phyloP scores from a whole-genome alignment of 2,888 invertebrate species.

The Lepas anatifera region DNA sequence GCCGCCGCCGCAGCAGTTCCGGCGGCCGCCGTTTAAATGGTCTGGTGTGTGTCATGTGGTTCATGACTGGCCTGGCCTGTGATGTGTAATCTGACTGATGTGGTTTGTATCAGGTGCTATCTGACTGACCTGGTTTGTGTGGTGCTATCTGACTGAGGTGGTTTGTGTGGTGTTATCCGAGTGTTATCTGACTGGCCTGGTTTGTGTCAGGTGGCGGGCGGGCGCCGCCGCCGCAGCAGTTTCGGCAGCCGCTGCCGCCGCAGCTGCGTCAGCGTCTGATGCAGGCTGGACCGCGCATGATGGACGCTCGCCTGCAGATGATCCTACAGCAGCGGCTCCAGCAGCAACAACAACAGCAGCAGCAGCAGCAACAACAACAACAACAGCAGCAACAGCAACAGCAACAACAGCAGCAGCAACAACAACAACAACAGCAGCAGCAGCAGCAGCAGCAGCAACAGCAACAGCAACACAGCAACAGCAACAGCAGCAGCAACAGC shows the following conservation, averaged over 20 bases:
- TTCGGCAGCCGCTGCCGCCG: conserved; percentile 19
- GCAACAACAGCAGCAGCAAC: conserved; percentile 31
- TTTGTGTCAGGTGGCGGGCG: conserved; percentile 3
- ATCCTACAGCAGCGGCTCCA: conserved; percentile 62
- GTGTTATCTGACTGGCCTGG: no score
- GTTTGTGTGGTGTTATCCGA: no score
- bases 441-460: conserved; percentile 36
- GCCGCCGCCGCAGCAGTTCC: conserved; percentile 19
- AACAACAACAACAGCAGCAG: conserved; percentile 25
- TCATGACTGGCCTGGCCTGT: no score
- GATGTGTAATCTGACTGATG: no score
- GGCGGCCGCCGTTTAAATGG: conserved; percentile 16
- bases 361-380: conserved; percentile 29
- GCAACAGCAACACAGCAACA: no score
- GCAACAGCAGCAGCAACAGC: conserved; percentile 33
- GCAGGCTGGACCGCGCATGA: conserved; percentile 2
- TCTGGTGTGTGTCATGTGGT: no score
- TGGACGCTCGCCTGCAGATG: conserved; percentile 40
- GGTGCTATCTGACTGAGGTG: no score
- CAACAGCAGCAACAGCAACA: conserved; percentile 30
- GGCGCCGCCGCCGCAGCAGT: conserved; percentile 17
- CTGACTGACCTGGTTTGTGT: no score
- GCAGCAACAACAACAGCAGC: conserved; percentile 45
- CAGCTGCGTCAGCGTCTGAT: conserved; percentile 16
- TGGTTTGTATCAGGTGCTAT: no score